Evolutionary conservation across 1,140 invertebrate species (phyloP).

Genomic region (Solenopsis invicta): DNA sequence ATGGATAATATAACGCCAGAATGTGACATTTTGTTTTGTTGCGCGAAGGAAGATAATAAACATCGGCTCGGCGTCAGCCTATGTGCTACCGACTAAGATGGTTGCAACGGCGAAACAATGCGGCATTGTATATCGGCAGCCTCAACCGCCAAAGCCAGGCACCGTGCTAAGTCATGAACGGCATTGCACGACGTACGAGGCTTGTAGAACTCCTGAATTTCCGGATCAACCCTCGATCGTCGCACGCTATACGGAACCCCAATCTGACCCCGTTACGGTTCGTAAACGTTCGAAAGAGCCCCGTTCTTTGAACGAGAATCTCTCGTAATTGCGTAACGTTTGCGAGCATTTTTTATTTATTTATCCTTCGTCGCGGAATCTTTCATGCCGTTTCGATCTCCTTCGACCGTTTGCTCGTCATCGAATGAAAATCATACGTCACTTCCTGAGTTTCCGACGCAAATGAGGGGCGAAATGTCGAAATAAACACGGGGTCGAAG

Average conservation of each 20-base stretch:
- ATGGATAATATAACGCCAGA: slow-evolving; percentile 69
- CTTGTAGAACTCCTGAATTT: slow-evolving; percentile 54
- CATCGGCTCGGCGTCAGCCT: slow-evolving; percentile 64
- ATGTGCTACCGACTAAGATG: slow-evolving; percentile 76
- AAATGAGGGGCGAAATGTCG: neutral
- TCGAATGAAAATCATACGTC: slow-evolving; percentile 10
- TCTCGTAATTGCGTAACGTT: neutral
- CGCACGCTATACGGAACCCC: slow-evolving; percentile 26
- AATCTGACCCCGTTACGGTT: slow-evolving; percentile 45
- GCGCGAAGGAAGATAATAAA: slow-evolving; percentile 78
- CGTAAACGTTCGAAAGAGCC: slow-evolving; percentile 23
- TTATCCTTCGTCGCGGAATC: neutral
- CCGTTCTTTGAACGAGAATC: slow-evolving; percentile 3
- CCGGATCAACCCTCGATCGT: slow-evolving; percentile 51
- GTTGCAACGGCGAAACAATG: slow-evolving; percentile 82
- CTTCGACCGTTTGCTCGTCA: neutral
- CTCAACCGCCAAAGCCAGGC: slow-evolving; percentile 70
- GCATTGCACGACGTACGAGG: slow-evolving; percentile 69
- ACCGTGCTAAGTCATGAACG: slow-evolving; percentile 78
- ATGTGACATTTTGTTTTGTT: slow-evolving; percentile 74
- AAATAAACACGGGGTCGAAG: neutral
- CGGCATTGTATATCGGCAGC: slow-evolving; percentile 81
- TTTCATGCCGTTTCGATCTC: neutral
- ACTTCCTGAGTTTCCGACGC: neutral
- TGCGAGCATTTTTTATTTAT: slow-evolving; percentile 26